Base-by-base conservation (phyloP, 2,113 vertebrate genomes). In the Gavia stellata region DNA sequence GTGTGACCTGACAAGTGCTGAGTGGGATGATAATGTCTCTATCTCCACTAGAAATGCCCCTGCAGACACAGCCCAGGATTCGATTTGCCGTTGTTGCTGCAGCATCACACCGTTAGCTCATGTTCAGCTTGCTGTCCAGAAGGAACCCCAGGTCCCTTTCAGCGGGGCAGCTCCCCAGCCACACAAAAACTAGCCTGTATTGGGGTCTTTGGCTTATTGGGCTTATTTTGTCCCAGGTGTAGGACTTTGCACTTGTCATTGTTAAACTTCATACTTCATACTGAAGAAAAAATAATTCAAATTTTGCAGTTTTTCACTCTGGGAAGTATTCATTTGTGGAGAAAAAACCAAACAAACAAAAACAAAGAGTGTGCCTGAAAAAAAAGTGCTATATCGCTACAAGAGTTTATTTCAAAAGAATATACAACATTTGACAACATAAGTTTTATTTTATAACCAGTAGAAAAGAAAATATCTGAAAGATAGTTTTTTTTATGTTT, bases 11-110 rank as follows among this genome's bases (percentile, higher is more conserved):
- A 74, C 15, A 75, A 61, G 5, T 0, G 0, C 12, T 19, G 52
- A 34, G 18, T 17, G 10, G 18, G 8, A 52, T 66, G 17, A 31
- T 19, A 10, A 34, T 14, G 9, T 31, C 36, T 49, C n/a, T 40
- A 0, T 33, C 33, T 36, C 16, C 0, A 0, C 2, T 23, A 77
- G 29, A 38, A 84, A 68, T 44, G 15, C 1, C 13, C 8, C 14
- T 11, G 20, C 8, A 33, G 52, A n/a, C 18, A 7, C 23, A 84
- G 42, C 7, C 6, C 18, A 28, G 33, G 21, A 44, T 62, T 34
- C 0, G 0, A 19, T 52, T 74, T 42, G 9, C 23, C 18, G 63
- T 79, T 36, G 2, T 31, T 66, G 12, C 12, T 55, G 16, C 62
- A 81, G 53, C 1, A 2, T 14, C 25, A n/a, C 15, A 10, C 4